Conservation (phyloP, 1,140 invertebrate genomes). For the Tetramorium simillimum region DNA sequence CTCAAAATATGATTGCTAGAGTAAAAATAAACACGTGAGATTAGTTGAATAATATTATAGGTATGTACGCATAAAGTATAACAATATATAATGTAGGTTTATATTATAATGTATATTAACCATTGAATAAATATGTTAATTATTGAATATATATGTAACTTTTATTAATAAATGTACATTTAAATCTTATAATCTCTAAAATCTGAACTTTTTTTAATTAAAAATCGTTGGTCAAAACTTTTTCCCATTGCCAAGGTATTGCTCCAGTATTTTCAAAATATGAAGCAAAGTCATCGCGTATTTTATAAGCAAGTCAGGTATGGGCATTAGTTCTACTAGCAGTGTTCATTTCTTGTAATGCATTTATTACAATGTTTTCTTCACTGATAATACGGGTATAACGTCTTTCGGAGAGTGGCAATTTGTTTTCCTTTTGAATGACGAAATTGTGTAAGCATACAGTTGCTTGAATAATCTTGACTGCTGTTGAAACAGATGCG, state of each 20-base stretch:
- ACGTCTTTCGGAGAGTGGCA: background rate
- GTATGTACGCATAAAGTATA: too few relatives aligned
- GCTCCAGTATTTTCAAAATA: background rate
- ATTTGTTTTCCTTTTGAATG: constrained; percentile 1
- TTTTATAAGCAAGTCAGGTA: background rate
- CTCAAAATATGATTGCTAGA: too few relatives aligned
- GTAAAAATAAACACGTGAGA: too few relatives aligned
- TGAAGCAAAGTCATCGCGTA: background rate
- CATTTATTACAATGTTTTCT: background rate
- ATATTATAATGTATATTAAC: too few relatives aligned
- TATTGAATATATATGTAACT: too few relatives aligned
- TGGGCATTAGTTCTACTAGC: background rate
- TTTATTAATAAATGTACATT: too few relatives aligned
- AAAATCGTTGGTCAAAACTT: background rate
- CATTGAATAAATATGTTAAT: too few relatives aligned
- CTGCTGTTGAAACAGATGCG: background rate
- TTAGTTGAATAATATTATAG: too few relatives aligned
- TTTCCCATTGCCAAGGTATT: background rate
- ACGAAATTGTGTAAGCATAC: background rate
- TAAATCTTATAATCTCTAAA: background rate
- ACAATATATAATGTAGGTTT: too few relatives aligned
- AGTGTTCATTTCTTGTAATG: background rate
- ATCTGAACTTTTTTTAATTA: background rate
- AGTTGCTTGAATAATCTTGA: constrained; percentile 2
- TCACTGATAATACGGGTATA: background rate